Evolutionary conservation across 2,797 vertebrate species (phyloP).

Genomic region (Manis javanica): DNA sequence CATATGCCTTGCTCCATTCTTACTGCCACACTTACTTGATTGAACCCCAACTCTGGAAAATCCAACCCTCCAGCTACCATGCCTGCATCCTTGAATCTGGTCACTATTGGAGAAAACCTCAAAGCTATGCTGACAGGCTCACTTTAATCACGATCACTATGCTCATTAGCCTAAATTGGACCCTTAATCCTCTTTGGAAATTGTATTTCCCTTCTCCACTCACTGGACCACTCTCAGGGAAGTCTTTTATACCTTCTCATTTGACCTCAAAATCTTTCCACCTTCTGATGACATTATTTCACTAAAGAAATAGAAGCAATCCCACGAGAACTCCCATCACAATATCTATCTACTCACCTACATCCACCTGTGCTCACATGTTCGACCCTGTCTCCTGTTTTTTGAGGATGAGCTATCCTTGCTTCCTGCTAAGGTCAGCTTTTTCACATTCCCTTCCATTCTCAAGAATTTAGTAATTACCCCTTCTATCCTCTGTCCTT

Average conservation of each 20-base stretch:
- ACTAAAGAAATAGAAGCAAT: not conserved
- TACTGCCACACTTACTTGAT: not conserved
- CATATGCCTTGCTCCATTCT: not conserved
- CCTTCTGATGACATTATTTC: not conserved
- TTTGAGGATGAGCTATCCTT: constrained; percentile 34
- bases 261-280: constrained; percentile 7
- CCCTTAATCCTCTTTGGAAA: not conserved
- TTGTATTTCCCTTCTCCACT: not conserved
- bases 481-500: not conserved
- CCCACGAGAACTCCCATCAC: not conserved
- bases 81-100: not conserved
- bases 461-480: not conserved
- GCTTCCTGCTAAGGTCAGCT: not conserved
- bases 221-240: not conserved
- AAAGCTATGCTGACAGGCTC: not conserved
- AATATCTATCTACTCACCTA: not conserved
- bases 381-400: not conserved
- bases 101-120: not conserved
- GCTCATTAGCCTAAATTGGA: not conserved
- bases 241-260: not conserved
- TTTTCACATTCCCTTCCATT: not conserved
- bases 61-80: not conserved
- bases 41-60: constrained; percentile 4
- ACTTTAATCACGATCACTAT: not conserved
- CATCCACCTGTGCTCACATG: not conserved